These are phyloP conservation scores for Cosmia trapezina DNA, from an alignment of 2,888 invertebrate genomes.

Conservation along the genomic window DNA sequence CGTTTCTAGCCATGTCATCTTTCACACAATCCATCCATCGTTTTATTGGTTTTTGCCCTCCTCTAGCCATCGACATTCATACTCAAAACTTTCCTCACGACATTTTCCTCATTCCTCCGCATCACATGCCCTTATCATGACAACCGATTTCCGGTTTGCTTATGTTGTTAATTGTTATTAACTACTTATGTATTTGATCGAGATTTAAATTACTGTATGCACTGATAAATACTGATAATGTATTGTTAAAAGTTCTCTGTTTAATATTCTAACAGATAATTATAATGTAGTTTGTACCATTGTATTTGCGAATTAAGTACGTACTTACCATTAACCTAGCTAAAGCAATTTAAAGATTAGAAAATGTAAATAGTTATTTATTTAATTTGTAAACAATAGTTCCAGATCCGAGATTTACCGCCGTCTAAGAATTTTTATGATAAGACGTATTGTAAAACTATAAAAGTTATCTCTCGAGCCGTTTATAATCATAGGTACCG, in stretches of 20 bases:
- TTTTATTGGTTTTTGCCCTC: too few species aligned
- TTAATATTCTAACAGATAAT: conserved; percentile 19
- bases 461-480: conserved; percentile 15
- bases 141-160: too few species aligned
- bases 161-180: not conserved
- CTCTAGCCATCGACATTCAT: too few species aligned
- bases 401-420: conserved; percentile 8
- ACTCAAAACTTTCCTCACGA: too few species aligned
- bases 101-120: too few species aligned
- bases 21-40: too few species aligned
- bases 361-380: conserved; percentile 8
- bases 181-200: not conserved
- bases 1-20: too few species aligned
- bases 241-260: conserved; percentile 11
- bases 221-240: too few species aligned
- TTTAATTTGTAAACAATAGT: conserved; percentile 17
- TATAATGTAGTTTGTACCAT: conserved; percentile 4
- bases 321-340: conserved; percentile 11
- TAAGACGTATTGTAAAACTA: conserved; percentile 25
- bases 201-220: not conserved
- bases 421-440: conserved; percentile 15
- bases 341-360: conserved; percentile 23
- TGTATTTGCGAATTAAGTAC: conserved; percentile 23
- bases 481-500: not conserved
- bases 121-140: too few species aligned